Percentiles rank a stretch among this genome's conserved stretches.
Conservation (phyloP, 2,888 invertebrate genomes). For the Eupithecia subfuscata region DNA sequence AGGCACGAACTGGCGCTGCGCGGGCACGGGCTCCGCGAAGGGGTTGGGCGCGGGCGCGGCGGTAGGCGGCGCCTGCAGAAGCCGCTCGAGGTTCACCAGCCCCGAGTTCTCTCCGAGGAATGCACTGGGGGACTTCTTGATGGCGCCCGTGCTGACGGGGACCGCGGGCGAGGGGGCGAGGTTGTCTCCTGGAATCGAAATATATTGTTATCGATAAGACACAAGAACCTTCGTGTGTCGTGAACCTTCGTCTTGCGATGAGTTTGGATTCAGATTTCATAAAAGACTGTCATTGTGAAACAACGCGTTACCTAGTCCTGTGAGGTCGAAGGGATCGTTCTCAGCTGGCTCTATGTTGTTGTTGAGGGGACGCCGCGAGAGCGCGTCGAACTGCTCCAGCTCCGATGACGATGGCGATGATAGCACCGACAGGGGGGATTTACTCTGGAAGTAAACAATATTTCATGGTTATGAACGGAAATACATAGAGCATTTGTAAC, state of each 20-base stretch:
- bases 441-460: constrained; percentile 53
- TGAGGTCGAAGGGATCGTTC: constrained; percentile 89
- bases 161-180: constrained; percentile 84
- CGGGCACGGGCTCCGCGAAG: constrained; percentile 45
- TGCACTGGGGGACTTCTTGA: constrained; percentile 96
- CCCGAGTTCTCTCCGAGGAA: constrained; percentile 99
- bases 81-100: constrained; percentile 98
- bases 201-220: neutral
- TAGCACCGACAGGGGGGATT: constrained; percentile 69
- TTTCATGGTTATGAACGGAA: neutral
- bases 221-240: no score
- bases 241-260: no score
- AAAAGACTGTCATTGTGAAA: neutral
- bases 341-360: constrained; percentile 52
- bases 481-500: neutral
- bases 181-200: constrained; percentile 60
- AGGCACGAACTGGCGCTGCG: constrained; percentile 54
- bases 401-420: constrained; percentile 85
- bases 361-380: constrained; percentile 88
- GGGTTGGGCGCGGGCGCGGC: constrained; percentile 50
- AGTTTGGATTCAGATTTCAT: no score
- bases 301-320: constrained; percentile 75
- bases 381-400: constrained; percentile 94
- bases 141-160: constrained; percentile 75
- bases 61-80: constrained; percentile 84